Evolutionary conservation across 2,113 vertebrate genomes (phyloP).

Genomic region (Solenodon paradoxus): DNA sequence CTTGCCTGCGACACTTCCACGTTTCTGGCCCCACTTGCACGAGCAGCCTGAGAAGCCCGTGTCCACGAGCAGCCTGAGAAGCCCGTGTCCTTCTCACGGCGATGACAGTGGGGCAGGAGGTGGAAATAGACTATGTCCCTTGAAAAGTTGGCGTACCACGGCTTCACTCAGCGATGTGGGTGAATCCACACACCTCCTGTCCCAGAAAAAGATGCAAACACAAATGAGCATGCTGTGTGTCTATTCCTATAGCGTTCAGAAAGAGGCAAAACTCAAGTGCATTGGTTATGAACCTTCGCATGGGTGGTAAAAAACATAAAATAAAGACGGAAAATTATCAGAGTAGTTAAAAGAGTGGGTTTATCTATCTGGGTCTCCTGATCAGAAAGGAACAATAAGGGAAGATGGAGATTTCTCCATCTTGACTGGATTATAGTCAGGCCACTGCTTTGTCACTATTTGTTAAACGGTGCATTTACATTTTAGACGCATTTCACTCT

Average conservation of each 20-base stretch:
- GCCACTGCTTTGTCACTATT: neutral
- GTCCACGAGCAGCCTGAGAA: too few relatives aligned
- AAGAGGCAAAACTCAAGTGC: neutral
- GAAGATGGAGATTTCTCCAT: neutral
- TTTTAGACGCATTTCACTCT: neutral
- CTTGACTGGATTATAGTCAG: neutral
- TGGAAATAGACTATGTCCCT: neutral
- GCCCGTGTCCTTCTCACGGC: neutral
- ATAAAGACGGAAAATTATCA: neutral
- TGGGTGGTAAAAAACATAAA: neutral
- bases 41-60: too few relatives aligned
- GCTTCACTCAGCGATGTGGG: neutral
- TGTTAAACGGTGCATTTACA: neutral
- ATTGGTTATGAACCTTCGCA: neutral
- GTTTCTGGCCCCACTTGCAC: neutral
- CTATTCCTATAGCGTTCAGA: neutral
- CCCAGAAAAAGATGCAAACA: neutral
- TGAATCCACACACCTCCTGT: neutral
- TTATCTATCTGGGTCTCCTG: too few relatives aligned
- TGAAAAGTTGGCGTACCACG: neutral
- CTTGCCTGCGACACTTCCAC: too few relatives aligned
- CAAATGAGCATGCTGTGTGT: accelerated
- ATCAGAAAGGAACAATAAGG: neutral
- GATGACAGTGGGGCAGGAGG: neutral
- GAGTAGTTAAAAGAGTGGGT: neutral